Conservation (phyloP, 1,140 invertebrate species). For the Polypedilum pembai region DNA sequence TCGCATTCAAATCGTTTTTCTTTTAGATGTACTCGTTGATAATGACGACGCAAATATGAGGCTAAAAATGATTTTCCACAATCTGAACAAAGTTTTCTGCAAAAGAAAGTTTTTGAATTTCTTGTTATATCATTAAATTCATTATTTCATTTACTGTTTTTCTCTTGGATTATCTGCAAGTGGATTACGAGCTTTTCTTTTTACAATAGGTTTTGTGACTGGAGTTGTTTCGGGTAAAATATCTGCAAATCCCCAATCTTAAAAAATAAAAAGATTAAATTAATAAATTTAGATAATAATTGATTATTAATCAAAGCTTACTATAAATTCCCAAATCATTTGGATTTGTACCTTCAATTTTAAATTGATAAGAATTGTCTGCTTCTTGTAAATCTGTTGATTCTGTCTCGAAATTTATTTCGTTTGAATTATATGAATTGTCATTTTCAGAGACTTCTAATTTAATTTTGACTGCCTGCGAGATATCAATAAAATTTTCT, state of each 20-base stretch:
- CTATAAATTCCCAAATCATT: conserved; percentile 6
- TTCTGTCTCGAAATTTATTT: background rate
- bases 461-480: conserved; percentile 16
- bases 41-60: conserved; percentile 20
- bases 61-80: conserved; percentile 15
- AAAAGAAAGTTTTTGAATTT: background rate
- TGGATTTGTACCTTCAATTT: background rate
- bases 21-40: conserved; percentile 22
- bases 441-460: conserved; percentile 9
- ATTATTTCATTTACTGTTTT: background rate
- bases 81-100: background rate
- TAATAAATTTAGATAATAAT: background rate
- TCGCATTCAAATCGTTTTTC: conserved; percentile 21
- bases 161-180: background rate
- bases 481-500: conserved; percentile 20
- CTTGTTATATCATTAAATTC: background rate
- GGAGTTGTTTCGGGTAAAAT: background rate
- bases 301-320: background rate
- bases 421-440: conserved; percentile 1
- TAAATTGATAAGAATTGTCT: background rate
- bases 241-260: background rate
- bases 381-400: background rate
- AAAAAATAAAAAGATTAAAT: background rate
- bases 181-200: conserved; percentile 20
- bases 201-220: background rate